These are phyloP conservation scores for Lanius ludovicianus DNA, from an alignment of 2,113 vertebrate species.

Conservation along the genomic window DNA sequence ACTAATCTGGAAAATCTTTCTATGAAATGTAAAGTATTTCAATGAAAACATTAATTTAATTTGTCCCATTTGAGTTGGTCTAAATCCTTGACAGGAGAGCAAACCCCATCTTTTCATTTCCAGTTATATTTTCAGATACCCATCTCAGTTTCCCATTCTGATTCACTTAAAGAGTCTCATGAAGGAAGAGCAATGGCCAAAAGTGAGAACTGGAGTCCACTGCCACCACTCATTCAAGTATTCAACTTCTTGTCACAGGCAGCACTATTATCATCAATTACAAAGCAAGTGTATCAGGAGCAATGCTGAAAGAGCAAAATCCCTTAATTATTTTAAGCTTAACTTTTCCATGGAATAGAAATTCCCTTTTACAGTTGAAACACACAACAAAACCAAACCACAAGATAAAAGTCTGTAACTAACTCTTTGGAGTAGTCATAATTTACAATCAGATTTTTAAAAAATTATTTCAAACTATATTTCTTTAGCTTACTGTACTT, in stretches of 20 bases:
- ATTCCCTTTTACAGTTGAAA: not conserved
- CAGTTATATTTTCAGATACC: not conserved
- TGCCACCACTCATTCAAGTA: not conserved
- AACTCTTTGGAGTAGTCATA: not conserved
- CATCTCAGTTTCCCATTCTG: not conserved
- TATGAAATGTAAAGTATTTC: not conserved
- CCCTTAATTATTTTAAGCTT: not conserved
- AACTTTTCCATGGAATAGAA: not conserved
- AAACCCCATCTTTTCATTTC: not conserved
- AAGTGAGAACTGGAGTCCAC: not conserved
- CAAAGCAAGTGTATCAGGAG: not conserved
- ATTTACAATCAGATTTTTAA: not conserved
- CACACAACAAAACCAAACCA: not conserved
- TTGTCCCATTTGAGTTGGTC: not conserved
- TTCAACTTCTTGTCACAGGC: not conserved
- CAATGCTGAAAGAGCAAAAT: not conserved
- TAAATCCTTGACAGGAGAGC: not conserved
- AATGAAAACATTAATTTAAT: not conserved
- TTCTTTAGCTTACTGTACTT: not conserved
- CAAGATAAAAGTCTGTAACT: not conserved
- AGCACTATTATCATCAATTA: not conserved
- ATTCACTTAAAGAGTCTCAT: not conserved
- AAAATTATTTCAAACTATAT: not conserved
- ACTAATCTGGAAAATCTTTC: not conserved
- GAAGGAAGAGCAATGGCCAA: not conserved